These are phyloP conservation scores for Apus apus DNA, from an alignment of 2,113 vertebrate species.

Conservation along the genomic window DNA sequence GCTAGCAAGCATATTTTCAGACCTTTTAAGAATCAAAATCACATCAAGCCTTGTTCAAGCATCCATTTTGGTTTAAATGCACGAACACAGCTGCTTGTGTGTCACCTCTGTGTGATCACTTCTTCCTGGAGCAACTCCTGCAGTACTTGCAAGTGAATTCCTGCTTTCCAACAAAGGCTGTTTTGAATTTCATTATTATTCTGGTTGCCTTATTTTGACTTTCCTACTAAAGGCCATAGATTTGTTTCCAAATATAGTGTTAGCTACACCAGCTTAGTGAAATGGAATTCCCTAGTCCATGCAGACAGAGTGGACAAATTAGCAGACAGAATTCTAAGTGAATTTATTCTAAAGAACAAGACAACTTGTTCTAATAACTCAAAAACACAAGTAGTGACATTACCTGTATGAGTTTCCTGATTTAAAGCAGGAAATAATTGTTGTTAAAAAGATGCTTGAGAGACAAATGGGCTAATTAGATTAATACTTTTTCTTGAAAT, in stretches of 20 bases:
- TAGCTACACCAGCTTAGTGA: accelerated
- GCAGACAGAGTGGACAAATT: not conserved
- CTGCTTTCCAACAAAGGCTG: not conserved
- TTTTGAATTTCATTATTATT: not conserved
- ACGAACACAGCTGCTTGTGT: not conserved
- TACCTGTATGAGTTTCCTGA: not conserved
- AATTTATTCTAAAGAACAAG: not conserved
- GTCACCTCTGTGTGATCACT: not conserved
- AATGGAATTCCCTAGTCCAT: not conserved
- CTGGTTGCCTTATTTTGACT: not conserved
- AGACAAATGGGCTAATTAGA: slow-evolving; percentile 35
- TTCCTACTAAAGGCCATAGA: not conserved
- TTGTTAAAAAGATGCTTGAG: not conserved
- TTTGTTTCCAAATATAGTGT: not conserved
- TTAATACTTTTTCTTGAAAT: not conserved
- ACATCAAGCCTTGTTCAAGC: not conserved
- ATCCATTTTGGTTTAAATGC: not conserved
- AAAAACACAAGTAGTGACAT: not conserved
- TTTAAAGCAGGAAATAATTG: not conserved
- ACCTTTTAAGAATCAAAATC: not conserved
- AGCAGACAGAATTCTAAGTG: not conserved
- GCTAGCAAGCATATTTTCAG: not conserved
- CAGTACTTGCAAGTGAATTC: not conserved
- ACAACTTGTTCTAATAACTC: not conserved
- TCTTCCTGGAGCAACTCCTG: not conserved